Conservation (phyloP, 2,888 invertebrate genomes). For the Chironomus tentans region DNA sequence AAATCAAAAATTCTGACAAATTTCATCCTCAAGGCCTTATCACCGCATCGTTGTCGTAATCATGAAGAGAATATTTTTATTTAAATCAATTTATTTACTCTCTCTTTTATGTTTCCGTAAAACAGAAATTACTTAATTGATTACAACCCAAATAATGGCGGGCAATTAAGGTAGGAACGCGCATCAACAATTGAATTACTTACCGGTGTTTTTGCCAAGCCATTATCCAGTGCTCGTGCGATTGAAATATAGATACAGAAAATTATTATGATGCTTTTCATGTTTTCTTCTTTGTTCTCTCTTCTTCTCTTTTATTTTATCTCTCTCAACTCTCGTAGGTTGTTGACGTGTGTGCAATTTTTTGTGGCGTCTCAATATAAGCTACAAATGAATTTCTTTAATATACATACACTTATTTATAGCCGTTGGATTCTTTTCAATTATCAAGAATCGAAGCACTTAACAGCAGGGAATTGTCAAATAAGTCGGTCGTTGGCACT, state of each 20-base stretch:
- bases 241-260: neutral
- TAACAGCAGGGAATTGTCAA: too few species aligned
- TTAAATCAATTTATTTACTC: neutral
- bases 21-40: too few species aligned
- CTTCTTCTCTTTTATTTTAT: too few species aligned
- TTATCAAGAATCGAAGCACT: too few species aligned
- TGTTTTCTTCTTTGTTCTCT: neutral
- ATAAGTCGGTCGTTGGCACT: too few species aligned
- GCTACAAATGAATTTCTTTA: neutral
- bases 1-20: too few species aligned
- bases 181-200: neutral
- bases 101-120: neutral
- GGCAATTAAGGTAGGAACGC: neutral
- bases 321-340: neutral
- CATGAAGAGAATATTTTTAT: too few species aligned
- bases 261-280: conserved; percentile 5
- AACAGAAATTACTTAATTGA: neutral
- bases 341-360: neutral
- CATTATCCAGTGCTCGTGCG: conserved; percentile 9
- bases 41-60: too few species aligned
- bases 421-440: too few species aligned
- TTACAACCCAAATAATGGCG: neutral
- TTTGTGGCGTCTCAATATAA: neutral
- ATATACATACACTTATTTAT: neutral
- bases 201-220: conserved; percentile 16